Percentiles rank a stretch among this genome's conserved stretches.
phyloP scores from a whole-genome alignment of 2,888 invertebrate genomes.

The Luperina nickerlii region DNA sequence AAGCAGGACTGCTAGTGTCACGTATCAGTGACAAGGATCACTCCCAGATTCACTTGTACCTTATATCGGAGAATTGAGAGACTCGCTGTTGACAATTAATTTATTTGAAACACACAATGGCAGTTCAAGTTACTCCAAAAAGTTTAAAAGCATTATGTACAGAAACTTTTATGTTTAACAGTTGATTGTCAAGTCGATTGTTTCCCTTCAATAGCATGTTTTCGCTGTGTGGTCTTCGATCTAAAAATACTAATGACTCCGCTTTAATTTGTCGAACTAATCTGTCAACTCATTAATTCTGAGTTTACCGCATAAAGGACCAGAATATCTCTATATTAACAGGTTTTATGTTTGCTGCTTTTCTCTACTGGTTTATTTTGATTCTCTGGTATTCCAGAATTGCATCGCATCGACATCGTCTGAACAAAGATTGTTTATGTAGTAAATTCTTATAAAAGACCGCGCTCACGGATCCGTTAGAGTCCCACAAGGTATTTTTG shows the following conservation, averaged over 20 bases:
- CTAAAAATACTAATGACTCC: constrained; percentile 55
- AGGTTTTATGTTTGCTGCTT: background rate
- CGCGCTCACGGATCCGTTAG: background rate
- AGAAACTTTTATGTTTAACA: constrained; percentile 6
- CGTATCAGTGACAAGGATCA: background rate
- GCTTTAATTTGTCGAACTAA: constrained; percentile 64
- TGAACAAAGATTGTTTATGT: background rate
- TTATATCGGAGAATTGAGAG: background rate
- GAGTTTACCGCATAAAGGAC: constrained; percentile 16
- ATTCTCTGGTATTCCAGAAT: background rate
- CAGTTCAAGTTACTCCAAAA: constrained; percentile 12
- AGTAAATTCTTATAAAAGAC: background rate
- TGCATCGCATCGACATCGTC: too few relatives aligned
- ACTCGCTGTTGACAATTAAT: background rate
- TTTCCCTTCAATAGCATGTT: constrained; percentile 16
- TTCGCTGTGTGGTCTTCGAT: constrained; percentile 52
- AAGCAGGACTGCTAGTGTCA: too few relatives aligned
- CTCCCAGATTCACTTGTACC: background rate
- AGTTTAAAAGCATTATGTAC: constrained; percentile 6
- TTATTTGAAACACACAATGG: background rate
- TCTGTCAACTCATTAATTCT: constrained; percentile 65
- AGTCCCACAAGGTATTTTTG: background rate
- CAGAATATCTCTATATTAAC: constrained; percentile 1
- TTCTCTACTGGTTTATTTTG: constrained; percentile 2
- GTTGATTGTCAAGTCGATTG: constrained; percentile 26